Evolutionary conservation across 2,113 vertebrate genomes (phyloP), one percentile per base, ranked within the genome.

Genomic region (Rhynchomys soricoides): DNA sequence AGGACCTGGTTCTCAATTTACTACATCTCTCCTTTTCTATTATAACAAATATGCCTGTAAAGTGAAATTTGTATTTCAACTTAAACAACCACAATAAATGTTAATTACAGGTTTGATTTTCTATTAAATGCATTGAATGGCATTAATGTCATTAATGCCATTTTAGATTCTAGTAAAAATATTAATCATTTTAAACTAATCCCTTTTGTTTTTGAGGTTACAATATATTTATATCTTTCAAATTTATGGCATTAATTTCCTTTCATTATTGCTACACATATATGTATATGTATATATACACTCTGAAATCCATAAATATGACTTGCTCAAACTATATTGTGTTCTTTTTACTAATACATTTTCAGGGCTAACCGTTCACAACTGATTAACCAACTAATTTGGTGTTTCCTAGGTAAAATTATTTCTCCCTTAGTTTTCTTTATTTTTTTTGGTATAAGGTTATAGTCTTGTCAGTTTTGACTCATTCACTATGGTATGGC

Each of bases 371-470:
- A 37, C 8, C 31, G n/a, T 24, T 57, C 5, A 81, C 3, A 22
- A 12, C 7, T 12, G 5, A 0, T 24, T 52, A 24, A 21, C 5
- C 9, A 3, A 55, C 16, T 79, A 17, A 1, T 55, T 21, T 13
- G 9, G 2, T 21, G 4, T n/a, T 81, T 3, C 19, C 21, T n/a
- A 0, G 5, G 21, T 13, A n/a, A 21, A 55, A 81, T 1, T 22
- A 22, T n/a, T 81, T 15, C 19, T 81, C 5, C 78, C 50, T 81
- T 81, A 55, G 5, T 57, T 81, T 24, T 81, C 10, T 81, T 31
- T 55, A 55, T 3, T 5, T 52, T 9, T 52, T 78, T 50, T 15
- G n/a, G 59, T 48, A 19, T 78, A 34, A 50, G 31, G 31, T 2
- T 78, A 1, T 48, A 40, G 21, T 34, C 40, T 13, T 10, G 10